These are phyloP conservation scores for Drosophila lacertosa DNA, from an alignment of 1,140 invertebrate species.

Conservation along the genomic window DNA sequence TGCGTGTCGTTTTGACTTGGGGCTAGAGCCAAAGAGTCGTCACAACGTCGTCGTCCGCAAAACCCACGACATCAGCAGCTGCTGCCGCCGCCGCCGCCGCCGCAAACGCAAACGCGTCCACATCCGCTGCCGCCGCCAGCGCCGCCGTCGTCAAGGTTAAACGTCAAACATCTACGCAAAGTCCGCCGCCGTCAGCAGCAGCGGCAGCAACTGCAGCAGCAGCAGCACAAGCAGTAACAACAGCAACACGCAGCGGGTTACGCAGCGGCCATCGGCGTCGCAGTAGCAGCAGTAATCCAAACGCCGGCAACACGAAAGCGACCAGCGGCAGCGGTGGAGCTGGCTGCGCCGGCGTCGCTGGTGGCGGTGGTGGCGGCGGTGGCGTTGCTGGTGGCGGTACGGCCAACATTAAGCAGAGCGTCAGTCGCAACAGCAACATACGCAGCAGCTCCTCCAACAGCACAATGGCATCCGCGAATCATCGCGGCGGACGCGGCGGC, in stretches of 20 bases:
- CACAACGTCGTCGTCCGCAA: constrained; percentile 78
- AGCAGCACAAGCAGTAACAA: constrained; percentile 26
- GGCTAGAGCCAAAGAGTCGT: constrained; percentile 24
- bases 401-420: constrained; percentile 77
- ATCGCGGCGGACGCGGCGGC: constrained; percentile 84
- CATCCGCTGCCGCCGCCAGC: background rate
- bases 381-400: constrained; percentile 48
- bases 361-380: constrained; percentile 65
- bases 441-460: constrained; percentile 84
- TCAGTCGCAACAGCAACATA: constrained; percentile 83
- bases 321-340: constrained; percentile 80
- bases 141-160: constrained; percentile 19
- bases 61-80: constrained; percentile 70
- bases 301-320: constrained; percentile 80
- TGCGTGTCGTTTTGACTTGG: constrained; percentile 10
- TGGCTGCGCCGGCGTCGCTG: constrained; percentile 75
- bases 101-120: constrained; percentile 35
- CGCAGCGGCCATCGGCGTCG: constrained; percentile 78
- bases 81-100: constrained; percentile 67
- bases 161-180: constrained; percentile 39
- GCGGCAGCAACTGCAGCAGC: constrained; percentile 38
- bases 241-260: constrained; percentile 60
- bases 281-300: constrained; percentile 83
- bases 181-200: constrained; percentile 44
- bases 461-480: constrained; percentile 84